Evolutionary conservation across 2,797 vertebrate genomes (phyloP).

Genomic region (Malacoraja senta): DNA sequence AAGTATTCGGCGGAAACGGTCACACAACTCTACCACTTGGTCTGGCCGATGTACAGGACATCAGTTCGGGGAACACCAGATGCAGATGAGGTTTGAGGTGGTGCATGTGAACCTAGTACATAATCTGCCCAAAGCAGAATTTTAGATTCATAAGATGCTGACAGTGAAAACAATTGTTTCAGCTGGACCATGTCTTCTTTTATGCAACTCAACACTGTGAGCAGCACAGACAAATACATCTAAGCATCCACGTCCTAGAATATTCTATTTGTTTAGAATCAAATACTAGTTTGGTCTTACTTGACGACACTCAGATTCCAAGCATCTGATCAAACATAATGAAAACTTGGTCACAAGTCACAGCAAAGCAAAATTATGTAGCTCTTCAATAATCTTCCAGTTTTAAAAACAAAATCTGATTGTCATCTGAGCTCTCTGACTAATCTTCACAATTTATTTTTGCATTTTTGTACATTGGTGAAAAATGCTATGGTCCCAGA

Average conservation of each 20-base stretch:
- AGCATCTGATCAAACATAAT: conserved; percentile 24
- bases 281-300: neutral
- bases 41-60: too few species aligned
- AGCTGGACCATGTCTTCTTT: neutral
- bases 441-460: conserved; percentile 24
- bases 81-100: too few species aligned
- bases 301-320: neutral
- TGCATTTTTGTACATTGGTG: conserved; percentile 24
- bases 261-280: neutral
- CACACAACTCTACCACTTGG: too few species aligned
- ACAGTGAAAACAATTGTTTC: conserved; percentile 14
- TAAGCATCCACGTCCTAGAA: neutral
- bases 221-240: conserved; percentile 13
- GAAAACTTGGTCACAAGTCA: conserved; percentile 4
- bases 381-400: neutral
- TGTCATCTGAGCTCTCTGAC: neutral
- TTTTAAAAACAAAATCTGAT: conserved; percentile 23
- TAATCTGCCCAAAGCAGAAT: neutral
- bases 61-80: too few species aligned
- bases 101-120: neutral
- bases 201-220: neutral
- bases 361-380: neutral
- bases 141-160: neutral
- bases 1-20: too few species aligned
- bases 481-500: conserved; percentile 32